phyloP scores from a whole-genome alignment of 2,888 invertebrate species.

The Drosophila macrospina region DNA sequence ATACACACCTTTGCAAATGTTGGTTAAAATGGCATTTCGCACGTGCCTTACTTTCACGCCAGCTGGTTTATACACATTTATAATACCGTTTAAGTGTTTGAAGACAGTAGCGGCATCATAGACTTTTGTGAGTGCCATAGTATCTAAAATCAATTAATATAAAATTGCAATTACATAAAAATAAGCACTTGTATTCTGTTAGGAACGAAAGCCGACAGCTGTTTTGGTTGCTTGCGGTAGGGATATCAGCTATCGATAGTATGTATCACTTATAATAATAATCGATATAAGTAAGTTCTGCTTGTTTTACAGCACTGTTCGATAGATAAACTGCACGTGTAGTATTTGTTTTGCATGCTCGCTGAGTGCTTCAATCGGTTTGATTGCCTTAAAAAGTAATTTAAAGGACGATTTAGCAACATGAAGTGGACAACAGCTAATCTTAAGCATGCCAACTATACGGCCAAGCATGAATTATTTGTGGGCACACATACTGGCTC shows the following conservation, averaged over 20 bases:
- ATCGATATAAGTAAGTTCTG: not conserved
- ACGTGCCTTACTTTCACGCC: constrained; percentile 87
- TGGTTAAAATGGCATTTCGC: constrained; percentile 87
- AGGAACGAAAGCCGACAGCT: constrained; percentile 17
- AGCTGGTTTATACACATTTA: constrained; percentile 92
- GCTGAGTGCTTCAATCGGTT: constrained; percentile 13
- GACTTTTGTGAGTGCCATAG: constrained; percentile 80
- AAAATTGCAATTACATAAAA: constrained; percentile 48
- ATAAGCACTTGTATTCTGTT: not conserved
- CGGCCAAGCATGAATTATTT: constrained; percentile 83
- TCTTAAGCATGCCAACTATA: constrained; percentile 82
- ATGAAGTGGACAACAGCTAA: constrained; percentile 85
- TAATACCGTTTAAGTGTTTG: constrained; percentile 90
- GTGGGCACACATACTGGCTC: constrained; percentile 85
- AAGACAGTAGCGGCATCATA: constrained; percentile 88
- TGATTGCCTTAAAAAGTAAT: constrained; percentile 17
- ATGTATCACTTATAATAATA: no score
- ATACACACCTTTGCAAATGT: constrained; percentile 89
- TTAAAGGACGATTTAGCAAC: constrained; percentile 26
- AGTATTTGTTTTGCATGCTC: constrained; percentile 52
- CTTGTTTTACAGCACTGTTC: constrained; percentile 6
- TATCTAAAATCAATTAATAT: not conserved
- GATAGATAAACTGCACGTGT: constrained; percentile 58
- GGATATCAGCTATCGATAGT: no score
- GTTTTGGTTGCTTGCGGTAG: not conserved